Conservation (phyloP, 2,797 vertebrate species). For the Microctenopoma lineatum region DNA sequence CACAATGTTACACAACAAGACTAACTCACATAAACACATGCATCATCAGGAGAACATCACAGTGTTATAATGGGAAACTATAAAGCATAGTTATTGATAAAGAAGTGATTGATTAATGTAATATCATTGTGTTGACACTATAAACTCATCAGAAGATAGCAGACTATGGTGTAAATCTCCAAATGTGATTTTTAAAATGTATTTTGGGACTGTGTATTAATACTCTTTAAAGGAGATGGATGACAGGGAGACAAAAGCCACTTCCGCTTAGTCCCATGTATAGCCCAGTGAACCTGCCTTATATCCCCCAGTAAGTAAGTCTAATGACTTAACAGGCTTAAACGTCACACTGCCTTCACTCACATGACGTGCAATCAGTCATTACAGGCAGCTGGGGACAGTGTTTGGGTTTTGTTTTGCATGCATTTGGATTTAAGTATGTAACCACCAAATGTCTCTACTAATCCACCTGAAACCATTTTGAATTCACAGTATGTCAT, state of each 20-base stretch:
- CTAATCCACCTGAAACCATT: slow-evolving; percentile 4
- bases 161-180: slow-evolving; percentile 10
- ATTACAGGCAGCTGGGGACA: slow-evolving; percentile 24
- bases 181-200: neutral
- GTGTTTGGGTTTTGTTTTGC: slow-evolving; percentile 34
- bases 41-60: neutral
- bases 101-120: neutral
- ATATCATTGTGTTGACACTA: neutral
- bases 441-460: slow-evolving; percentile 8
- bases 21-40: too few relatives aligned
- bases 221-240: slow-evolving; percentile 37
- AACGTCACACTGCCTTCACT: slow-evolving; percentile 62
- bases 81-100: neutral
- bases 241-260: slow-evolving; percentile 43
- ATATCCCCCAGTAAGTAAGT: slow-evolving; percentile 67
- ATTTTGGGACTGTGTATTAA: slow-evolving; percentile 10
- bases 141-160: neutral
- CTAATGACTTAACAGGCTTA: slow-evolving; percentile 79
- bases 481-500: neutral
- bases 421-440: slow-evolving; percentile 23
- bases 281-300: slow-evolving; percentile 65
- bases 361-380: slow-evolving; percentile 54
- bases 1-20: too few relatives aligned
- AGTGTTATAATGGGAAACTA: neutral
- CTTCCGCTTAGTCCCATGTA: slow-evolving; percentile 53